Percentiles rank a stretch among this genome's conserved stretches.
Evolutionary conservation across 1,140 invertebrate genomes (phyloP).

Genomic region (Panagrolaimus sp.): DNA sequence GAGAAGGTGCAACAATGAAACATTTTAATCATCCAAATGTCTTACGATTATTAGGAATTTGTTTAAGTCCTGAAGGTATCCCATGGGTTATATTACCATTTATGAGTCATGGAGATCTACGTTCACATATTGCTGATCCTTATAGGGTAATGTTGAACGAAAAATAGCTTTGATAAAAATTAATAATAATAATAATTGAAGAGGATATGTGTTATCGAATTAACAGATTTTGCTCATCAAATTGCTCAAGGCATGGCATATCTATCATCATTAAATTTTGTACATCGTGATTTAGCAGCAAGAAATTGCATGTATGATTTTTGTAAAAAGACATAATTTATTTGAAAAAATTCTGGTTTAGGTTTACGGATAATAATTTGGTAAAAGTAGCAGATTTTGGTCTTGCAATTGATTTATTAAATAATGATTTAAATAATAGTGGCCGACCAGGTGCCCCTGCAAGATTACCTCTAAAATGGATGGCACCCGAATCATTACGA

Average conservation of each 20-base stretch:
- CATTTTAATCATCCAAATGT: slow-evolving; percentile 53
- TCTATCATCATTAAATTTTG: slow-evolving; percentile 7
- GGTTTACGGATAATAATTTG: slow-evolving; percentile 45
- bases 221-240: slow-evolving; percentile 10
- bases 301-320: slow-evolving; percentile 35
- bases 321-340: too few relatives aligned
- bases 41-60: slow-evolving; percentile 41
- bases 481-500: slow-evolving; percentile 59
- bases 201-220: slow-evolving; percentile 3
- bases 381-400: slow-evolving; percentile 59
- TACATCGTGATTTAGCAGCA: slow-evolving; percentile 12
- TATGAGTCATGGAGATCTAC: slow-evolving; percentile 51
- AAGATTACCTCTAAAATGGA: slow-evolving; percentile 58
- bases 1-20: slow-evolving; percentile 53
- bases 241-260: slow-evolving; percentile 6
- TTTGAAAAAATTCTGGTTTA: too few relatives aligned
- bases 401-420: slow-evolving; percentile 49
- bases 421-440: slow-evolving; percentile 43
- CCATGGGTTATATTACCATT: slow-evolving; percentile 54
- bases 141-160: slow-evolving; percentile 30
- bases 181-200: not conserved
- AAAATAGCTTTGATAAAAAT: not conserved
- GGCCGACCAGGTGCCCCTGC: slow-evolving; percentile 16
- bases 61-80: slow-evolving; percentile 39
- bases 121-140: slow-evolving; percentile 48